phyloP scores from a whole-genome alignment of 2,888 invertebrate species.

The Acrobasis repandana region DNA sequence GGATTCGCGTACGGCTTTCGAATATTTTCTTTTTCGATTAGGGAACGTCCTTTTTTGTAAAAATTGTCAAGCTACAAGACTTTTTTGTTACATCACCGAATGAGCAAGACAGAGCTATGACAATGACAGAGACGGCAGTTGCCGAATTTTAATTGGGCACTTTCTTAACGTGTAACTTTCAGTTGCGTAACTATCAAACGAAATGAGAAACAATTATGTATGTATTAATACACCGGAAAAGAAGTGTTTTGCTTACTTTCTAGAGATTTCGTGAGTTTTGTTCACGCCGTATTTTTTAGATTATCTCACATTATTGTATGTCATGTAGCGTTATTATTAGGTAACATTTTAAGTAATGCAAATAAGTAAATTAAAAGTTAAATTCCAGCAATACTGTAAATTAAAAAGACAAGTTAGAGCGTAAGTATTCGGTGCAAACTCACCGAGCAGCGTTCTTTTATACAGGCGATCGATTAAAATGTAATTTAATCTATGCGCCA shows the following conservation, averaged over 20 bases:
- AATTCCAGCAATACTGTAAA: slow-evolving; percentile 22
- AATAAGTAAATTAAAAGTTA: slow-evolving; percentile 20
- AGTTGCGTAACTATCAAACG: slow-evolving; percentile 57
- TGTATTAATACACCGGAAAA: slow-evolving; percentile 72
- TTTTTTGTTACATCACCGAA: slow-evolving; percentile 23
- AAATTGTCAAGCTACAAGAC: neutral
- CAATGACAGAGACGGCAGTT: slow-evolving; percentile 38
- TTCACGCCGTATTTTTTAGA: slow-evolving; percentile 56
- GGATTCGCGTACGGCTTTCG: slow-evolving; percentile 31
- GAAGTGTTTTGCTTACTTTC: slow-evolving; percentile 65
- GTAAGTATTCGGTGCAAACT: slow-evolving; percentile 18
- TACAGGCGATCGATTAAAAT: neutral
- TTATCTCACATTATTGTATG: slow-evolving; percentile 13
- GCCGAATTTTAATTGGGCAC: slow-evolving; percentile 74
- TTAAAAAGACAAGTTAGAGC: neutral
- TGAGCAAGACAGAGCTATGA: slow-evolving; percentile 31
- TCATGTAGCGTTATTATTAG: slow-evolving; percentile 14
- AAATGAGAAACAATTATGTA: slow-evolving; percentile 77
- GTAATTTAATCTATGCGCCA: neutral
- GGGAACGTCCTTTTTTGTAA: slow-evolving; percentile 10
- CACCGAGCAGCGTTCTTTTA: neutral
- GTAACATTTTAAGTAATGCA: slow-evolving; percentile 12
- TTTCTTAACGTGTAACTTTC: slow-evolving; percentile 65
- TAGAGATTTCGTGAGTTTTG: slow-evolving; percentile 62
- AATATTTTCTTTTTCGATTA: slow-evolving; percentile 20